These are phyloP conservation scores for Limnephilus lunatus DNA, from an alignment of 2,888 invertebrate genomes.

Conservation along the genomic window DNA sequence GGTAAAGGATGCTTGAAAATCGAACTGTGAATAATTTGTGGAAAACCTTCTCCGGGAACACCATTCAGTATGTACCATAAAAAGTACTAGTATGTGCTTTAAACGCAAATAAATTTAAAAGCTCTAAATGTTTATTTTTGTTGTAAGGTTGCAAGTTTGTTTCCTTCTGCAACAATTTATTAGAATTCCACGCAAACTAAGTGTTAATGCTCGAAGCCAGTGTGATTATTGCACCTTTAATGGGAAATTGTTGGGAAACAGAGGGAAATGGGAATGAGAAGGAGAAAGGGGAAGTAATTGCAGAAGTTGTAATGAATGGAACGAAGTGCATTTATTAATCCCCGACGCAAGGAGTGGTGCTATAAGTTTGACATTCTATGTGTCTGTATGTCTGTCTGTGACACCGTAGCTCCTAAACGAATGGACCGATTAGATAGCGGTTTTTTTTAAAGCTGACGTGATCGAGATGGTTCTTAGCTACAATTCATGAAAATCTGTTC, in stretches of 20 bases:
- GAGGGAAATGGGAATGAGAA: background rate
- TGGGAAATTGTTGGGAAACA: background rate
- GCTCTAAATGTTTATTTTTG: background rate
- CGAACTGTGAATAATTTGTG: constrained; percentile 28
- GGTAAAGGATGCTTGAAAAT: background rate
- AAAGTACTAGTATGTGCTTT: background rate
- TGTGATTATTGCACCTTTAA: background rate
- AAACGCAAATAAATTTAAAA: background rate
- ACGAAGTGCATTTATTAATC: no score
- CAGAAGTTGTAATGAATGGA: background rate
- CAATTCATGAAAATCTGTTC: no score
- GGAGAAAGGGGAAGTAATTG: background rate
- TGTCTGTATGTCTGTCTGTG: no score
- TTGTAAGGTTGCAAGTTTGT: background rate
- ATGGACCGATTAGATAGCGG: no score
- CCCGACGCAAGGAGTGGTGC: no score
- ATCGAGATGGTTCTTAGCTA: no score
- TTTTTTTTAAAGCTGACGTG: no score
- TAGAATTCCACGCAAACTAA: background rate
- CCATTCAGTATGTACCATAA: background rate
- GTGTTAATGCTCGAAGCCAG: background rate
- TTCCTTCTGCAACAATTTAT: background rate
- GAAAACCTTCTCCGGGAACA: background rate
- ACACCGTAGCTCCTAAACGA: no score
- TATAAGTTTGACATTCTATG: no score